Conservation (phyloP, 2,888 invertebrate genomes). For the Oithona nana region DNA sequence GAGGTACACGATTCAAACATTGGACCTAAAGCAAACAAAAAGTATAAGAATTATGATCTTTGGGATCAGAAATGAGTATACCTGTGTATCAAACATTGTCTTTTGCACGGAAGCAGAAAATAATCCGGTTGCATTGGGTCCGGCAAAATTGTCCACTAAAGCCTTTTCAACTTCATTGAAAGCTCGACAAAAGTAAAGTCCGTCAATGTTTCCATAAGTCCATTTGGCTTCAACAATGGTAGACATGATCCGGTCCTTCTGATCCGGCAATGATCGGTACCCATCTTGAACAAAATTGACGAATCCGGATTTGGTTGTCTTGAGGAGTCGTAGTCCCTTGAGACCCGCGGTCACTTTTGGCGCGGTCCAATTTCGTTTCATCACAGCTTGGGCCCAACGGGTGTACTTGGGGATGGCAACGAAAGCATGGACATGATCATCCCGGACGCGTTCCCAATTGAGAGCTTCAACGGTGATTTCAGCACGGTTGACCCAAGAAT, state of each 20-base stretch:
- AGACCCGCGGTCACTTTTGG: slow-evolving; percentile 18
- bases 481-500: slow-evolving; percentile 47
- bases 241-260: slow-evolving; percentile 54
- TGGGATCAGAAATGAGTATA: slow-evolving; percentile 25
- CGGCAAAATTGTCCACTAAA: slow-evolving; percentile 53
- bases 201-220: slow-evolving; percentile 44
- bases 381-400: slow-evolving; percentile 35
- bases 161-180: slow-evolving; percentile 34
- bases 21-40: neutral
- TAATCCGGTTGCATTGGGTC: slow-evolving; percentile 47
- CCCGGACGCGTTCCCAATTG: slow-evolving; percentile 44
- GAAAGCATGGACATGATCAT: slow-evolving; percentile 52
- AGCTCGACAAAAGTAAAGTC: slow-evolving; percentile 46
- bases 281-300: slow-evolving; percentile 57
- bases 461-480: slow-evolving; percentile 49
- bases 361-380: neutral
- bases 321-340: slow-evolving; percentile 41
- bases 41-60: too few species aligned
- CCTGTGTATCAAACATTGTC: slow-evolving; percentile 42
- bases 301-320: slow-evolving; percentile 62
- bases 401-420: slow-evolving; percentile 45
- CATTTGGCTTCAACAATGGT: slow-evolving; percentile 54
- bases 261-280: slow-evolving; percentile 51
- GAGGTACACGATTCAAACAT: slow-evolving; percentile 22
- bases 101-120: slow-evolving; percentile 60